Conservation (phyloP, 2,113 vertebrate species). For the Mixornis gularis region DNA sequence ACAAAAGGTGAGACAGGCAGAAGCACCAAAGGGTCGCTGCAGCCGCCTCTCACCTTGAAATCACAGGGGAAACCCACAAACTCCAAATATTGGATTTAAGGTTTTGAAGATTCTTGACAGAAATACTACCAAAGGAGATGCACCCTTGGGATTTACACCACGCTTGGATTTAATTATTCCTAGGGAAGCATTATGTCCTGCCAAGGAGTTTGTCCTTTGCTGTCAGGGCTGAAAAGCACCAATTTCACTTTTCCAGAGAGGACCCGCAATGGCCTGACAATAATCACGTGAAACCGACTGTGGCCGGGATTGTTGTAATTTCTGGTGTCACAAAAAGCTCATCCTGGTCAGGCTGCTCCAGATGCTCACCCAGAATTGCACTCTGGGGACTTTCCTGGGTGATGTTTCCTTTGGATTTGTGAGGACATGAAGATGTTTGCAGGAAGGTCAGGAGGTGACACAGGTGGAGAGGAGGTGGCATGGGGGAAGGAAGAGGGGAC, state of each 20-base stretch:
- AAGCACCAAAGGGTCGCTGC: neutral
- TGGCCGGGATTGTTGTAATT: neutral
- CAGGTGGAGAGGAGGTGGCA: neutral
- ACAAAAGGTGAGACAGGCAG: neutral
- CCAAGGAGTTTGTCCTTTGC: conserved; percentile 60
- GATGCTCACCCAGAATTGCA: neutral
- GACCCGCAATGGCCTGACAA: neutral
- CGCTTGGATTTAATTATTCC: conserved; percentile 58
- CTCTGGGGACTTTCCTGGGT: neutral
- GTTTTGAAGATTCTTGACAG: conserved; percentile 43
- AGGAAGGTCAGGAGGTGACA: neutral
- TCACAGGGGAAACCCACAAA: conserved; percentile 14
- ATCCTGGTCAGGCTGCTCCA: neutral
- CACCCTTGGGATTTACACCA: conserved; percentile 50
- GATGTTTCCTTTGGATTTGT: neutral
- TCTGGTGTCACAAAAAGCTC: neutral
- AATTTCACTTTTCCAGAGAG: neutral
- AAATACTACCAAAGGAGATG: conserved; percentile 54
- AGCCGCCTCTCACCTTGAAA: conserved; percentile 53
- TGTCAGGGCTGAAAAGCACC: conserved; percentile 46
- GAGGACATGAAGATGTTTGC: accelerated
- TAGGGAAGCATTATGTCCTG: conserved; percentile 31
- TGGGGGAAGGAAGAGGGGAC: neutral
- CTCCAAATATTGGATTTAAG: conserved; percentile 42
- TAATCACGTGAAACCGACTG: neutral